These are phyloP conservation scores for Tympanoctomys barrerae DNA, from an alignment of 2,797 vertebrate species.

Conservation along the genomic window DNA sequence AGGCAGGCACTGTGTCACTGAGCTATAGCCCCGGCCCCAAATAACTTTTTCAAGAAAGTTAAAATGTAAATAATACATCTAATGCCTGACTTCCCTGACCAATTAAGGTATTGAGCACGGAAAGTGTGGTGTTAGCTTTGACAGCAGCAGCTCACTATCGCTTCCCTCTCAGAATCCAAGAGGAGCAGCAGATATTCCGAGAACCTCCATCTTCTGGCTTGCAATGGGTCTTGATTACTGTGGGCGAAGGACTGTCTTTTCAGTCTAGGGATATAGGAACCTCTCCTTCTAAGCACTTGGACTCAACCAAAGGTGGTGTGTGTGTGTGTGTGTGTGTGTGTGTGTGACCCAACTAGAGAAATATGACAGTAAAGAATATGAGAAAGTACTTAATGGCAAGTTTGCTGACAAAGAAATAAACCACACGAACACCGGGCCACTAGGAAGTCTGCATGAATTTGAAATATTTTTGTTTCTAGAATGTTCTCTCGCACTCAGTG, in stretches of 20 bases:
- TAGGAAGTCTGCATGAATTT: conserved; percentile 53
- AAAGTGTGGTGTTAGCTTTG: not conserved
- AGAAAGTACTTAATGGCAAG: not conserved
- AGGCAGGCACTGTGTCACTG: too few relatives aligned
- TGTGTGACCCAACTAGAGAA: not conserved
- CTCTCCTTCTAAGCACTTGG: not conserved
- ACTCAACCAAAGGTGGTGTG: not conserved
- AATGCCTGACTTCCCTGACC: not conserved
- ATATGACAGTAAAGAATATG: not conserved
- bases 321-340: not conserved
- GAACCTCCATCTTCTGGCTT: not conserved
- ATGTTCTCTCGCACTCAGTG: not conserved
- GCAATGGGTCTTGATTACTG: not conserved
- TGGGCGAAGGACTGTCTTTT: not conserved
- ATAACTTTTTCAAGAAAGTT: not conserved
- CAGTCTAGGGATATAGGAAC: not conserved
- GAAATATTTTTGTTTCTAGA: not conserved
- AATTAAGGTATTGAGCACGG: not conserved
- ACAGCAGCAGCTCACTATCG: not conserved
- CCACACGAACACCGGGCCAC: conserved; percentile 17
- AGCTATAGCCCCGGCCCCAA: not conserved
- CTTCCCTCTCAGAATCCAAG: not conserved
- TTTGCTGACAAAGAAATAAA: conserved; percentile 28
- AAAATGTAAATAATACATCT: not conserved
- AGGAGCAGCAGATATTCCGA: not conserved